phyloP scores from a whole-genome alignment of 2,113 vertebrate genomes.

The Ovis canadensis region DNA sequence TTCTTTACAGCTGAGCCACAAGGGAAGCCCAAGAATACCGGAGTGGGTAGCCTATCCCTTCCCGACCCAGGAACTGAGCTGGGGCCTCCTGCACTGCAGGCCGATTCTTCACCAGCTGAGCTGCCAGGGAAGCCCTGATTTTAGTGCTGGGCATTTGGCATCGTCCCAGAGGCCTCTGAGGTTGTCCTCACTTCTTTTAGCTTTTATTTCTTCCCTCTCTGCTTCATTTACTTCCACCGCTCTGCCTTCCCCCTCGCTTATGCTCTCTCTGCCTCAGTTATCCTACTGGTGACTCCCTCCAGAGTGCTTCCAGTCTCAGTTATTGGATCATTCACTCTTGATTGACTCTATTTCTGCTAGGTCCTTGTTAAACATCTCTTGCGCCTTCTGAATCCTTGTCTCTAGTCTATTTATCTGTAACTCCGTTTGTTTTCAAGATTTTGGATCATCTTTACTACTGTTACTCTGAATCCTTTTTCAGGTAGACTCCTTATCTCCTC shows the following conservation, averaged over 20 bases:
- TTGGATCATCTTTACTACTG: background rate
- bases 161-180: background rate
- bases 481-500: background rate
- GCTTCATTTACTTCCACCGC: background rate
- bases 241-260: background rate
- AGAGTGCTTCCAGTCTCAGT: background rate
- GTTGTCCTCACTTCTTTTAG: background rate
- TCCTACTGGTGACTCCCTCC: background rate
- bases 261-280: background rate
- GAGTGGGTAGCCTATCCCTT: background rate
- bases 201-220: background rate
- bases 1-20: background rate
- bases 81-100: background rate
- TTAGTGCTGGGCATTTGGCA: background rate
- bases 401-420: background rate
- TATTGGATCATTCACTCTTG: background rate
- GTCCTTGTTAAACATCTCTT: background rate
- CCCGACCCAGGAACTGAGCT: accelerated
- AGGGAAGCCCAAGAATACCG: background rate
- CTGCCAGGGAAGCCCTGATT: background rate
- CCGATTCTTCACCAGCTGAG: background rate
- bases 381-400: background rate
- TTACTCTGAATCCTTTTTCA: background rate
- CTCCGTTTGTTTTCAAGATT: background rate
- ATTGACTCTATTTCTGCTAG: background rate